Base-by-base conservation (phyloP, 2,797 vertebrate genomes). In the Chiroxiphia lanceolata region DNA sequence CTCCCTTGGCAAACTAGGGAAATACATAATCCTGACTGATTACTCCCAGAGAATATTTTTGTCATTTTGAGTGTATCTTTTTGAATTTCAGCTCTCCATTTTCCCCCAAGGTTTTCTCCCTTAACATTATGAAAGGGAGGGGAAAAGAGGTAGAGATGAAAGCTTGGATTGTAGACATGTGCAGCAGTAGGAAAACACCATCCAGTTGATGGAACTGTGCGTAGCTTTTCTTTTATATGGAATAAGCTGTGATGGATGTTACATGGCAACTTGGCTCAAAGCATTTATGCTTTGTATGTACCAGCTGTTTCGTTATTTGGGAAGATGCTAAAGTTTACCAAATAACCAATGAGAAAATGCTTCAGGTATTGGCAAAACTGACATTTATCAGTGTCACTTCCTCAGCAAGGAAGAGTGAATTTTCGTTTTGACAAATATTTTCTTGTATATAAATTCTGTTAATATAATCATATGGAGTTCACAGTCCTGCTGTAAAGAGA, bases 1-100 rank as follows among this genome's bases (percentile, higher is more conserved):
- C 59, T 95, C 80, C 65, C 19, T 84, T 93, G 81, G 95, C 94
- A 97, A 97, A 96, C 64, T 47, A 83, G 83, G 51, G 75, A 81
- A 96, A 89, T 96, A 87, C 36, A 87, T 96, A 97, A 97, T 97
- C 83, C 88, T 97, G 94, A 96, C 70, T 95, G 96, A 97, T 97
- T 96, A 96, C 45, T 96, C 89, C 87, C 91, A 93, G 84, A 92
- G 81, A 98, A 97, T 97, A 84, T 82, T 96, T 97, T 94, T 96
- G 74, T 94, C 83, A 90, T 90, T 97, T 96, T 93, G 79, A 82
- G 77, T 89, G 47, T 80, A 63, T 79, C 36, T 65, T 80, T 80
- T 83, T 94, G 83, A 97, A 96, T 79, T 94, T 92, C 83, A 91
- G 88, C 51, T 67, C 44, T 92, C 97, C 79, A 65, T 80, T 82